Evolutionary conservation across 2,888 invertebrate genomes (phyloP).

Genomic region (Chromoteleia sp.): DNA sequence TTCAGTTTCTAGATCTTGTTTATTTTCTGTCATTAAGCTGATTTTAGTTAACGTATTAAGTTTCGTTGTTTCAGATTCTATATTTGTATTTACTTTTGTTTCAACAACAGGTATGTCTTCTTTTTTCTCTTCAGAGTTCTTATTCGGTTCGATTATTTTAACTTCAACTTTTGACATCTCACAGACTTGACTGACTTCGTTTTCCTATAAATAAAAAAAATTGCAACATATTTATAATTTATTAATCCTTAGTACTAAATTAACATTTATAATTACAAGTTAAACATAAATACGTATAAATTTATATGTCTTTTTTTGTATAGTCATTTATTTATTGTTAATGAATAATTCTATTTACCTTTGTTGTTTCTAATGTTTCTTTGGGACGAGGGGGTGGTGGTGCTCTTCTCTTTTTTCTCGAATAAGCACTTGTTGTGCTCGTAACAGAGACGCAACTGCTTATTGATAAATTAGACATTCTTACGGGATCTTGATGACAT

Average conservation of each 20-base stretch:
- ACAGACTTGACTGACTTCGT: conserved; percentile 77
- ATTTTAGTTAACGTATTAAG: no score
- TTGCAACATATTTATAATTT: no score
- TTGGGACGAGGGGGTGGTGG: conserved; percentile 86
- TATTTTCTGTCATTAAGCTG: no score
- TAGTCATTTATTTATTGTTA: conserved; percentile 63
- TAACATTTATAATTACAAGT: no score
- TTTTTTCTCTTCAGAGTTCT: neutral
- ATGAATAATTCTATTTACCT: conserved; percentile 75
- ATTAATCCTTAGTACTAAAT: no score
- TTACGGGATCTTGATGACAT: conserved; percentile 78
- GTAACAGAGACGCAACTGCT: conserved; percentile 80
- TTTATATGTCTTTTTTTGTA: no score
- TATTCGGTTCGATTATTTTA: conserved; percentile 35
- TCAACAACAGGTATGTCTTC: neutral
- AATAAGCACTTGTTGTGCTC: conserved; percentile 85
- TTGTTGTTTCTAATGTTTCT: conserved; percentile 73
- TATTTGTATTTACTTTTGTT: neutral
- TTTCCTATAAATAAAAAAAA: conserved; percentile 63
- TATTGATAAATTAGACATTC: conserved; percentile 81
- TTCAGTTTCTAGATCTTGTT: no score
- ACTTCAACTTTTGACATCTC: conserved; percentile 57
- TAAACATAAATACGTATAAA: no score
- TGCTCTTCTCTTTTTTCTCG: conserved; percentile 88
- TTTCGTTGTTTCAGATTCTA: no score